Percentiles rank a stretch among this genome's conserved stretches.
Evolutionary conservation across 2,113 vertebrate genomes (phyloP).

Genomic region (Odobenus rosmarus): DNA sequence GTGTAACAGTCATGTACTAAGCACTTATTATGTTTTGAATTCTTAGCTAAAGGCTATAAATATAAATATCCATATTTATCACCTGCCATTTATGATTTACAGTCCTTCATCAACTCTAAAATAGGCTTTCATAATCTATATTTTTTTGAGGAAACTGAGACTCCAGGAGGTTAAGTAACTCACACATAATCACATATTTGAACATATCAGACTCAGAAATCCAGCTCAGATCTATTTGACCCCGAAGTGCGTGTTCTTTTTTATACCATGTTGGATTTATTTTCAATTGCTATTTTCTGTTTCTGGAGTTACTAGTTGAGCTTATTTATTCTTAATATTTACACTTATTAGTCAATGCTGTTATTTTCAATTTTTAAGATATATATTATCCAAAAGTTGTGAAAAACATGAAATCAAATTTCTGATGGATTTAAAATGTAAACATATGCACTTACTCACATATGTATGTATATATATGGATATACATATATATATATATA

Average conservation of each 20-base stretch:
- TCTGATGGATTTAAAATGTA: background rate
- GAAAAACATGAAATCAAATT: background rate
- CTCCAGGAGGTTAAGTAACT: background rate
- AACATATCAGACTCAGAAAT: background rate
- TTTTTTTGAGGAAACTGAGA: background rate
- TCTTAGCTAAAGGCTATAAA: background rate
- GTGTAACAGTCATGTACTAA: background rate
- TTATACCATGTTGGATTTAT: background rate
- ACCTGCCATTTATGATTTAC: background rate
- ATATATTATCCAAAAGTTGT: background rate
- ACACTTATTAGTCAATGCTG: background rate
- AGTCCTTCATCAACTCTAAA: background rate
- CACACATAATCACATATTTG: background rate
- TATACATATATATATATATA: no score
- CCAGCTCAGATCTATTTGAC: background rate
- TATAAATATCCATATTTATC: background rate
- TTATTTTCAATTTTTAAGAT: background rate
- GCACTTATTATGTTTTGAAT: background rate
- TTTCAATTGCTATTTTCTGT: background rate
- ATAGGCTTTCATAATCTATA: background rate
- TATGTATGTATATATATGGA: background rate
- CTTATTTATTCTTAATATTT: background rate
- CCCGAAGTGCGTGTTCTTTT: background rate
- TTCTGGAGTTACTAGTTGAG: background rate
- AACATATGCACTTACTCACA: rapidly evolving